Conservation (phyloP, 2,888 invertebrate genomes). For the Mylabris sibirica region DNA sequence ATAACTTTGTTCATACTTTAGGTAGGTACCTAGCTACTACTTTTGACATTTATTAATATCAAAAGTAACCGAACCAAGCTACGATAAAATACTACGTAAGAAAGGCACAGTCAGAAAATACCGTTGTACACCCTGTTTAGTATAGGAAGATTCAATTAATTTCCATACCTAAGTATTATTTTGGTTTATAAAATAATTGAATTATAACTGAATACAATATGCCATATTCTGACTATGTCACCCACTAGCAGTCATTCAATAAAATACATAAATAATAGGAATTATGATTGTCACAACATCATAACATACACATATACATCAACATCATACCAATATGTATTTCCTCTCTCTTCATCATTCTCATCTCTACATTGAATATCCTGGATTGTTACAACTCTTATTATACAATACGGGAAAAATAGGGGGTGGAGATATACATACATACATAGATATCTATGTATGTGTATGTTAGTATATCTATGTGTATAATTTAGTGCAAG, state of each 20-base stretch:
- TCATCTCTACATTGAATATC: slow-evolving; percentile 23
- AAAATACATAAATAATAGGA: slow-evolving; percentile 50
- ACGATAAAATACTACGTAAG: too few species aligned
- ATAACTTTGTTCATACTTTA: too few species aligned
- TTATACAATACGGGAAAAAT: slow-evolving; percentile 31
- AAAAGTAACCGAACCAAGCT: too few species aligned
- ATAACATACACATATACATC: slow-evolving; percentile 41
- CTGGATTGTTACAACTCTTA: slow-evolving; percentile 13
- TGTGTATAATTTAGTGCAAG: slow-evolving; percentile 48
- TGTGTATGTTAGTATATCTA: not conserved
- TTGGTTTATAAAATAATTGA: not conserved
- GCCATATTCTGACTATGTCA: slow-evolving; percentile 1
- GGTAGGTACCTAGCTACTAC: too few species aligned
- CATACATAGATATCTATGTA: not conserved
- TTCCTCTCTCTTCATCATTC: slow-evolving; percentile 38
- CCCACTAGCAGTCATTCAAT: slow-evolving; percentile 6
- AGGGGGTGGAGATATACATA: slow-evolving; percentile 30
- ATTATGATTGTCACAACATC: slow-evolving; percentile 59
- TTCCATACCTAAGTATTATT: not conserved
- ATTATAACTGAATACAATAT: slow-evolving; percentile 10
- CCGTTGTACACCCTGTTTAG: too few species aligned
- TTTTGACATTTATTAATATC: too few species aligned
- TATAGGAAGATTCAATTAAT: not conserved
- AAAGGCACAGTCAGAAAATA: too few species aligned
- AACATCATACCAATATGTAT: slow-evolving; percentile 3